These are phyloP conservation scores for Rotaria magnacalcarata DNA, from an alignment of 2,888 invertebrate species.

Conservation along the genomic window DNA sequence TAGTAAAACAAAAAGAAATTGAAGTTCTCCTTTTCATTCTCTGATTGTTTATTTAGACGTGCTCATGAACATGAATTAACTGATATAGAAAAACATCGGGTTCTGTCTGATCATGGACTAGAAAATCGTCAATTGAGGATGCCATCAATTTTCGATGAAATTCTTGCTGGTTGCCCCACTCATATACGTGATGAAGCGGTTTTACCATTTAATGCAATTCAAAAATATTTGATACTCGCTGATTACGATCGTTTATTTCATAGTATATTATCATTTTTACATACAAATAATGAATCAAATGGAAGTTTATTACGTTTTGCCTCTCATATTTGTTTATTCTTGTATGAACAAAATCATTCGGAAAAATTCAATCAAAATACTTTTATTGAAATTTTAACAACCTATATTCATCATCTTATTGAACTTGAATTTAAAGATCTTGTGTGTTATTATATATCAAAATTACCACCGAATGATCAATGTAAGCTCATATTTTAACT, in stretches of 20 bases:
- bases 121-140: background rate
- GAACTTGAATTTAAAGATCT: conserved; percentile 71
- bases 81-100: conserved; percentile 13
- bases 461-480: conserved; percentile 69
- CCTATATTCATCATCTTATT: conserved; percentile 65
- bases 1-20: background rate
- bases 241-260: conserved; percentile 6
- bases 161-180: background rate
- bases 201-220: background rate
- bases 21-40: background rate
- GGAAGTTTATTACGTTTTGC: conserved; percentile 39
- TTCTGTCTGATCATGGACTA: background rate
- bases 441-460: conserved; percentile 78
- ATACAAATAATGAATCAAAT: background rate
- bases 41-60: background rate
- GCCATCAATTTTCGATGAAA: conserved; percentile 14
- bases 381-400: background rate
- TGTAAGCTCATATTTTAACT: conserved; percentile 51
- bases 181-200: conserved; percentile 8
- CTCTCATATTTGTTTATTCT: conserved; percentile 45
- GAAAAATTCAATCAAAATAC: background rate
- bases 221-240: conserved; percentile 19
- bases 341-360: conserved; percentile 8
- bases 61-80: conserved; percentile 23
- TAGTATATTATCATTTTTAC: conserved; percentile 7